Evolutionary conservation across 2,113 vertebrate species (phyloP), one percentile per base, ranked within the genome.

Genomic region (Verasper variegatus): DNA sequence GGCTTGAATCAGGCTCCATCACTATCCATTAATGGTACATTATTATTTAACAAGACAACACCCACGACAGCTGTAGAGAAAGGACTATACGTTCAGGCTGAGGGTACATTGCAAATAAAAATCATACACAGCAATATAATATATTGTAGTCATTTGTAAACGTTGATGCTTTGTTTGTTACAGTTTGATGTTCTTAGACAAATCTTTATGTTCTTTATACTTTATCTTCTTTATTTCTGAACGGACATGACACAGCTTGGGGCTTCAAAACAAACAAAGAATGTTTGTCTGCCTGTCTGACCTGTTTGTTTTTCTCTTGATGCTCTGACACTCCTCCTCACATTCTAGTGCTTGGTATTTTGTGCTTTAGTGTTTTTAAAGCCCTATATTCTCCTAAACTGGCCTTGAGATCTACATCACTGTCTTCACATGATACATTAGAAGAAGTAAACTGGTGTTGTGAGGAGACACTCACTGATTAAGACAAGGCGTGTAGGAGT

Each of bases 401-500:
- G 4, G 9, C 18, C 13, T 27, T 49, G 4, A 74, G 37, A 42
- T 62, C 27, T 37, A 1, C 42, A 65, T 5, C 15, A 58, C 21
- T 68, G 35, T 12, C 21, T 54, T 18, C 47, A 26, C 4, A 14
- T 51, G 59, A 20, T 15, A 42, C 27, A 76, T 52, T 15, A 37
- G 4, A 27, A 5, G 4, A 72, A 37, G 15, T 9, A 17, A 5
- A 24, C 4, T 5, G 1, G 65, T 24, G 3, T 37, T 37, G 42
- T 24, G 14, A 63, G 11, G 14, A 61, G 18, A 74, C 15, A 95
- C 98, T 96, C 87, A 99, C 97, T 99, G 98, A 92, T 99, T 99
- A 89, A 99, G 96, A 89, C 97, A 98, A 51, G 95, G 97, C 0
- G 98, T 99, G 90, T 99, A 99, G 12, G 98, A 99, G 71, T 99